Conservation (phyloP, 2,113 vertebrate genomes). For the Phalacrocorax pelagicus region DNA sequence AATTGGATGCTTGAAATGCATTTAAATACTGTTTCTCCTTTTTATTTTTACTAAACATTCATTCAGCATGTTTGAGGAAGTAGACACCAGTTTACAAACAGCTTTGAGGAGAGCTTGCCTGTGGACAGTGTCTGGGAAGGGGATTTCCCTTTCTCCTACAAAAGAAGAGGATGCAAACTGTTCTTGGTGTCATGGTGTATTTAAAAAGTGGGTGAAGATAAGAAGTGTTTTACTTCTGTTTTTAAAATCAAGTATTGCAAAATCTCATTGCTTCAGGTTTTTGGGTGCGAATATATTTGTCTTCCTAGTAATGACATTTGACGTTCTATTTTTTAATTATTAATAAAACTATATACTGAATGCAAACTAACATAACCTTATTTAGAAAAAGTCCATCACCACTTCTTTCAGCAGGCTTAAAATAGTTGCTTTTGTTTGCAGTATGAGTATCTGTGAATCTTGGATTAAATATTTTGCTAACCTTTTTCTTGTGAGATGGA, state of each 20-base stretch:
- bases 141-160: background rate
- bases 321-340: rapidly evolving
- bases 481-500: background rate
- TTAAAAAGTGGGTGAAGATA: background rate
- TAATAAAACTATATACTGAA: background rate
- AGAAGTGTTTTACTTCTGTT: background rate
- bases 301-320: background rate
- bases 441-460: background rate
- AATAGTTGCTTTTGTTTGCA: background rate
- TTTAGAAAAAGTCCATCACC: background rate
- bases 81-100: background rate
- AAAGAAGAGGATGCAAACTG: background rate
- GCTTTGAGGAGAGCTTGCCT: background rate
- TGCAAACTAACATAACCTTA: background rate
- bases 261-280: background rate
- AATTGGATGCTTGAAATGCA: background rate
- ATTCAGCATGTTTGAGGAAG: background rate
- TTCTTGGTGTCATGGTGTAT: background rate
- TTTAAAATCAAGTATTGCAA: background rate
- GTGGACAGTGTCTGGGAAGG: background rate
- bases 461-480: background rate
- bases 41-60: background rate
- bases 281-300: background rate
- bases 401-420: background rate
- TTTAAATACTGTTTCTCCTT: background rate